Evolutionary conservation across 1,140 invertebrate genomes (phyloP).

Genomic region (Adoxophyes honmai): DNA sequence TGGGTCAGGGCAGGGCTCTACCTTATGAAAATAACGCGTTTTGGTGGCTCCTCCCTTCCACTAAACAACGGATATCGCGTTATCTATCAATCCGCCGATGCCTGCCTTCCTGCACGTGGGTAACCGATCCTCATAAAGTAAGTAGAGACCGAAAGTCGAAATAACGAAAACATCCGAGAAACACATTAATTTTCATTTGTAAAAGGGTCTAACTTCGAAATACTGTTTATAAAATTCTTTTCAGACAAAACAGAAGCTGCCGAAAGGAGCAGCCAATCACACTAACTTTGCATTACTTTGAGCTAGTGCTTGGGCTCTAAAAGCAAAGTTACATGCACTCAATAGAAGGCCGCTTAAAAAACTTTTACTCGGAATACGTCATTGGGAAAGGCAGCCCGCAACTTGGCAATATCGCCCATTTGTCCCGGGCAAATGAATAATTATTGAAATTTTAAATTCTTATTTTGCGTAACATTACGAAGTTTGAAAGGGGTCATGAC

Average conservation of each 20-base stretch:
- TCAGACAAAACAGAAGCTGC: slow-evolving; percentile 3
- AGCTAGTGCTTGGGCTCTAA: slow-evolving; percentile 36
- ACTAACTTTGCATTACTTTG: slow-evolving; percentile 37
- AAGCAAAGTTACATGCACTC: slow-evolving; percentile 51
- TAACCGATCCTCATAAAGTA: neutral
- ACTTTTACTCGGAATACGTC: slow-evolving; percentile 32
- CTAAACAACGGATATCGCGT: slow-evolving; percentile 29
- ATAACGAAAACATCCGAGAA: neutral
- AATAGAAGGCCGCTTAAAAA: slow-evolving; percentile 43
- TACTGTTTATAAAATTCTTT: slow-evolving; percentile 3
- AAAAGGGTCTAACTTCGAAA: neutral
- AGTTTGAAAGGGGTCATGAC: slow-evolving; percentile 43
- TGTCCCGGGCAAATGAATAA: slow-evolving; percentile 47
- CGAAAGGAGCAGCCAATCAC: slow-evolving; percentile 33
- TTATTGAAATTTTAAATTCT: slow-evolving; percentile 51
- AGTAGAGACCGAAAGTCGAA: neutral
- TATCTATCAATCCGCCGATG: slow-evolving; percentile 26
- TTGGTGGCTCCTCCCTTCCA: slow-evolving; percentile 32
- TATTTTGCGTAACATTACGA: slow-evolving; percentile 48
- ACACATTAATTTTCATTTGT: slow-evolving; percentile 2
- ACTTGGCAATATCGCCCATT: slow-evolving; percentile 52
- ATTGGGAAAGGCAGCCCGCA: slow-evolving; percentile 35
- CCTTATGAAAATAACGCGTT: slow-evolving; percentile 62
- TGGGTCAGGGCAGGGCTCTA: slow-evolving; percentile 64
- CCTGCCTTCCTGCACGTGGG: neutral